Base-by-base conservation (phyloP, 2,888 invertebrate species). In the Melolontha melolontha region DNA sequence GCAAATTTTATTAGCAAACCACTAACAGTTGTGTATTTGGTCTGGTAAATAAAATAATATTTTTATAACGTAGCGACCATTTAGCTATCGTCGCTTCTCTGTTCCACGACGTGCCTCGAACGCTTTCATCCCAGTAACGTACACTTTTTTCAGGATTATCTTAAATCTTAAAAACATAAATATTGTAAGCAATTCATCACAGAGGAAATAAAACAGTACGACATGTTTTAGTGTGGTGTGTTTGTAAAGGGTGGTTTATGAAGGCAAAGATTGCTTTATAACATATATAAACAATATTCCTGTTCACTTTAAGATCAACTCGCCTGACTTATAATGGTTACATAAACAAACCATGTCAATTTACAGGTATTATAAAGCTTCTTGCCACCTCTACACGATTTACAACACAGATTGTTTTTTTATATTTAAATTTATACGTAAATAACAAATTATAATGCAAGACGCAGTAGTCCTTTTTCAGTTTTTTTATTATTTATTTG, bases 151-250 rank as follows among this genome's bases (percentile, higher is more conserved):
- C 66, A 64, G 17, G 42, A 50, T 49, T 62, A 67, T 67, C 69
- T 66, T 70, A 71, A 70, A 71, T 71, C 68, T 70, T 70, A 54
- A 55, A 44, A 66, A 66, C 64, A 57, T 70, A 72, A 70, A 72
- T 69, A 69, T 17, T 57, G 49, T 41, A 39, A 27, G 69, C 67
- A 72, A 72, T 72, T 69, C 70, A 70, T 72, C 72, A 70, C 67
- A 41, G 14, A 47, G 50, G 67, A 72, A 72, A 69, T 69, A 70
- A 72, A 69, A 70, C 70, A 70, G 71, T 67, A 57, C 44, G 67
- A 65, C 51, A 51, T 59, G 59, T 65, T 68, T 63, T 42, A 22
- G 47, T 10, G 27, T 40, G 14, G 41, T 65, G 65, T 68, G 65
- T 68, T 68, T 57, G 65, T 68, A 68, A 59, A 55, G 65, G 65